Evolutionary conservation across 2,113 vertebrate species (phyloP), one percentile per base, ranked within the genome.

Genomic region (Hassar affinis): DNA sequence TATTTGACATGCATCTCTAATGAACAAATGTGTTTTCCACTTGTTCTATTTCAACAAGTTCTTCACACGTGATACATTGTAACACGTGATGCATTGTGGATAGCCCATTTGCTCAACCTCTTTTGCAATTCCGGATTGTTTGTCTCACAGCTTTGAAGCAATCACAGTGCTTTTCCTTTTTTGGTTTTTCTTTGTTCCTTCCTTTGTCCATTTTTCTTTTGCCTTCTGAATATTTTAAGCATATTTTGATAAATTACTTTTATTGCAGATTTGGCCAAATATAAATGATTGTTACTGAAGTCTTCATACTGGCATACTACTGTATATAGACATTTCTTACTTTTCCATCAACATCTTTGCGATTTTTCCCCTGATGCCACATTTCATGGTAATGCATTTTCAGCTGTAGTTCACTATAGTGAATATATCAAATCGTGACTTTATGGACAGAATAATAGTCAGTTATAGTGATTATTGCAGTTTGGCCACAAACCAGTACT

Each of bases 61-160:
- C 25, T 57, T 78, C 22, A 1, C 42, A 68, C 49, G 35, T 38
- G 20, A 8, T 78, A 30, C 14, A 42, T 79, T 64, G 33, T n/a
- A 57, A 71, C 66, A 51, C 14, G 8, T 49, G 82, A 56, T 59
- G 25, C 12, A 30, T 45, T 74, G 62, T 49, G 22, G 57, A 54
- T 27, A 49, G 45, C 5, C 27, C 6, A 59, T 47, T 84, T 84
- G 18, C 72, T 61, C 57, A 56, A 74, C n/a, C 25, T 8, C 42
- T 87, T 80, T 69, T 77, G 78, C 74, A 85, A 87, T 79, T 52
- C 74, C 76, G 83, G 86, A 84, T 52, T 69, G 25, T 80, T 61
- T 71, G 42, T 80, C 54, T 84, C 61, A 85, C 45, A 47, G 71
- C 68, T 74, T 78, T 27, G 51, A 85, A 87, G 79, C 57, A 66